These are phyloP conservation scores for Poecile atricapillus DNA, from an alignment of 2,113 vertebrate genomes.

Conservation along the genomic window DNA sequence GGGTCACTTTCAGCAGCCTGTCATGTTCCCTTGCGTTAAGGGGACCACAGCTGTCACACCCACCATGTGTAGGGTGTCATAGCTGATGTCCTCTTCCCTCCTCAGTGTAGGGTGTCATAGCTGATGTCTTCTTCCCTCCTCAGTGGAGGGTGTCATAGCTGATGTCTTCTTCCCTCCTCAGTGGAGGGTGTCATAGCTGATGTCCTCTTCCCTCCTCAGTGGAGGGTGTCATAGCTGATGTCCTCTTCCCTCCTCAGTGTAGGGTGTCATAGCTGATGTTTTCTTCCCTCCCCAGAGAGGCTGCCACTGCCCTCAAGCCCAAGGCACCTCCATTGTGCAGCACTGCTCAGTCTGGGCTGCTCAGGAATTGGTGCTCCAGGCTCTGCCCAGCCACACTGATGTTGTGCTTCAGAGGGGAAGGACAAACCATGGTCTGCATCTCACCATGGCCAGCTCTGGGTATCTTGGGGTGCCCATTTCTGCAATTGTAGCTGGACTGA, in stretches of 20 bases:
- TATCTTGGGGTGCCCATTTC: background rate
- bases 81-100: background rate
- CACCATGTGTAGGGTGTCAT: background rate
- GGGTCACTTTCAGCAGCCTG: background rate
- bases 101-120: too few relatives aligned
- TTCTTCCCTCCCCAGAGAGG: background rate
- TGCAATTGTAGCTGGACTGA: background rate
- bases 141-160: too few relatives aligned
- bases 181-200: background rate
- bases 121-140: background rate
- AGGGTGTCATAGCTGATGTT: background rate
- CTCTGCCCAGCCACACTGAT: accelerated
- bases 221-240: background rate
- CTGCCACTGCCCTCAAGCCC: background rate
- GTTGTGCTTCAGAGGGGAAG: background rate
- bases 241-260: too few relatives aligned
- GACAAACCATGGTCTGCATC: background rate
- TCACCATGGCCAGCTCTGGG: background rate
- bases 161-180: background rate
- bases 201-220: too few relatives aligned
- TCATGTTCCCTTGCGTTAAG: background rate
- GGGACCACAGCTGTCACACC: background rate
- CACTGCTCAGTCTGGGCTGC: background rate
- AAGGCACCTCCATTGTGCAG: background rate
- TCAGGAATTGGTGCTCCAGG: background rate